Percentiles rank a stretch among this genome's conserved stretches.
Conservation (phyloP, 2,113 vertebrate genomes). For the Siphamia tubifer region DNA sequence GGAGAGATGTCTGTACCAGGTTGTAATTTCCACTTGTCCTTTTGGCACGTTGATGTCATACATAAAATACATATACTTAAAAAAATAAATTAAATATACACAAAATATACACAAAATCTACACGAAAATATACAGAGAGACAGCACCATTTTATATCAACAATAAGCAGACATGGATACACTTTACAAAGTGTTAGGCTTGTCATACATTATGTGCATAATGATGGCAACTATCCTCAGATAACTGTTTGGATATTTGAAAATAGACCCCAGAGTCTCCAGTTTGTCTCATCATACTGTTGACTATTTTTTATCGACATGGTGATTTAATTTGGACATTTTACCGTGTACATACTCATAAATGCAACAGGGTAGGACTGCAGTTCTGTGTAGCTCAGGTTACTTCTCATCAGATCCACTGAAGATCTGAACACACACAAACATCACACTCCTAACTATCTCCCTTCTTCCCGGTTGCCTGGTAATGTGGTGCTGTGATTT, state of each 20-base stretch:
- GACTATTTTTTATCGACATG: too few species aligned
- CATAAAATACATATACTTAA: too few species aligned
- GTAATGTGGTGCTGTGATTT: slow-evolving; percentile 58
- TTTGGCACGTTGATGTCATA: too few species aligned
- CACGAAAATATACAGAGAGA: too few species aligned
- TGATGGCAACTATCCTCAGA: neutral
- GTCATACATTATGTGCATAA: neutral
- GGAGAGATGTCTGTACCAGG: too few species aligned
- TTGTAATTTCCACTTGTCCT: too few species aligned
- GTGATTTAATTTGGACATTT: neutral
- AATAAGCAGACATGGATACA: too few species aligned
- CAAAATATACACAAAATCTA: too few species aligned
- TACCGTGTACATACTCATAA: neutral
- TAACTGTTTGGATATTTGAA: neutral
- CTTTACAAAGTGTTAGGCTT: too few species aligned
- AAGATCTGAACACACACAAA: neutral
- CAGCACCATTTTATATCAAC: too few species aligned
- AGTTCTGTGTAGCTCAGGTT: slow-evolving; percentile 1
- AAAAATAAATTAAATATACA: too few species aligned
- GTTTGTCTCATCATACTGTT: neutral
- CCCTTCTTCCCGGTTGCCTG: slow-evolving; percentile 59
- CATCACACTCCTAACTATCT: neutral
- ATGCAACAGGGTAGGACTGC: neutral
- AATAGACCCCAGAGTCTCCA: neutral
- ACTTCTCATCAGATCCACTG: slow-evolving; percentile 34